Base-by-base conservation (phyloP, 2,888 invertebrate species). In the Dicycla oo region DNA sequence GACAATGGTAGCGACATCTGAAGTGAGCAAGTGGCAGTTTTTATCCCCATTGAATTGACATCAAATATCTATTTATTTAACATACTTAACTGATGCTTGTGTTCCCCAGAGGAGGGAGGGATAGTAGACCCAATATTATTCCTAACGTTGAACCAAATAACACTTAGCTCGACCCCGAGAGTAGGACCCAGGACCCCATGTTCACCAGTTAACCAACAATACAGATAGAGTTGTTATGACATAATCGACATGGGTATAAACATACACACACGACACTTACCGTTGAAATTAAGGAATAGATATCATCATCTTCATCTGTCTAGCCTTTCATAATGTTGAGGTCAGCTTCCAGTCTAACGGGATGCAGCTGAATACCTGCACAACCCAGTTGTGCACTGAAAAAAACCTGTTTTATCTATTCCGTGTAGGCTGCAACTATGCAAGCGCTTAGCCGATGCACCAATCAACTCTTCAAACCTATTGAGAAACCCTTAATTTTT, bases 401-500 rank as follows among this genome's bases (percentile, higher is more conserved):
- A 7, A 20, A 34, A 18, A 40, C 18, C 18, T 60, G 10, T 40
- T 40, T 23, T 11, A 11, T 7, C 15, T 51, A 30, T n/a, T 61
- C 26, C 15, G 2, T 61, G 47, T n/a, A n/a, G 34, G 8, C 8
- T 30, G 8, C 26, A 49, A 10, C 13, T 49, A 61, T 49, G 30
- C 61, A 49, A 56, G 2, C n/a, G 6, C 18, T 20, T 5, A 10
- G 8, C 20, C 1, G 18, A 34, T 53, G 43, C 80, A 49, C 61
- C 23, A 26, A 73, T 40, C 54, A 40, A 34, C 40, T 74, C 34
- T 18, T 34, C 40, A 61, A 53, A 45, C 0, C 2, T 47, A 30
- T 78, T 82, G 66, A 53, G 62, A 54, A 78, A 78, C 62, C 72
- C 82, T 71, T 58, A 69, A 34, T 51, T 34, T 49, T 56, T 11